Evolutionary conservation across 2,888 invertebrate genomes (phyloP).

Genomic region (Habroteleia sp.): DNA sequence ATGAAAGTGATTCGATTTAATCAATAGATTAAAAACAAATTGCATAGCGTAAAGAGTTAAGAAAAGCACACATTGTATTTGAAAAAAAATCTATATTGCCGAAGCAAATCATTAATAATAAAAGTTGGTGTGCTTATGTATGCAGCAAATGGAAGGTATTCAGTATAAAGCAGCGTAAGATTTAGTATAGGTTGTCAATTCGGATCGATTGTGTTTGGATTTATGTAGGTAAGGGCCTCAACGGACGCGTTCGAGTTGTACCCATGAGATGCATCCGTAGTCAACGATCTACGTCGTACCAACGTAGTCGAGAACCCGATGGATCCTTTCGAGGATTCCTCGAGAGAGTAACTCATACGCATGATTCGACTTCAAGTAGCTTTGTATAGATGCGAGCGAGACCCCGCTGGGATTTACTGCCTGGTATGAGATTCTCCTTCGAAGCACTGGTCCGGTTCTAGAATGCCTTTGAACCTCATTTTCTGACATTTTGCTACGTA

Average conservation of each 20-base stretch:
- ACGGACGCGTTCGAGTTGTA: constrained; percentile 45
- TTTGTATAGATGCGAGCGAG: constrained; percentile 50
- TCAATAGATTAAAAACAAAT: too few relatives aligned
- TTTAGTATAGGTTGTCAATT: constrained; percentile 57
- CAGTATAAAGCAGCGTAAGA: constrained; percentile 44
- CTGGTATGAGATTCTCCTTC: constrained; percentile 34
- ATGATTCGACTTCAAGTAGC: constrained; percentile 58
- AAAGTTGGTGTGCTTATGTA: constrained; percentile 14
- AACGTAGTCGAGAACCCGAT: constrained; percentile 33
- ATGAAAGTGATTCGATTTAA: too few relatives aligned
- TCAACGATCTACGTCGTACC: constrained; percentile 48
- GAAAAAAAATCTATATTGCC: too few relatives aligned
- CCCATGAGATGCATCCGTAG: constrained; percentile 56
- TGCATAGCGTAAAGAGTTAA: too few relatives aligned
- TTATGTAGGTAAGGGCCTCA: constrained; percentile 50
- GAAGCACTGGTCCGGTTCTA: constrained; percentile 22
- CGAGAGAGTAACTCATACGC: constrained; percentile 56
- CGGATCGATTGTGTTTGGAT: constrained; percentile 58
- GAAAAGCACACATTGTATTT: too few relatives aligned
- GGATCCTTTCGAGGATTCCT: constrained; percentile 42
- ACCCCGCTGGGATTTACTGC: constrained; percentile 48
- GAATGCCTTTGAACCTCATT: constrained; percentile 45
- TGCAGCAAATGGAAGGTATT: constrained; percentile 13
- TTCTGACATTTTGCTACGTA: constrained; percentile 32
- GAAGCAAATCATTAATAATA: too few relatives aligned